These are phyloP conservation scores for Corythornis vintsioides DNA, from an alignment of 2,113 vertebrate species.

Conservation along the genomic window DNA sequence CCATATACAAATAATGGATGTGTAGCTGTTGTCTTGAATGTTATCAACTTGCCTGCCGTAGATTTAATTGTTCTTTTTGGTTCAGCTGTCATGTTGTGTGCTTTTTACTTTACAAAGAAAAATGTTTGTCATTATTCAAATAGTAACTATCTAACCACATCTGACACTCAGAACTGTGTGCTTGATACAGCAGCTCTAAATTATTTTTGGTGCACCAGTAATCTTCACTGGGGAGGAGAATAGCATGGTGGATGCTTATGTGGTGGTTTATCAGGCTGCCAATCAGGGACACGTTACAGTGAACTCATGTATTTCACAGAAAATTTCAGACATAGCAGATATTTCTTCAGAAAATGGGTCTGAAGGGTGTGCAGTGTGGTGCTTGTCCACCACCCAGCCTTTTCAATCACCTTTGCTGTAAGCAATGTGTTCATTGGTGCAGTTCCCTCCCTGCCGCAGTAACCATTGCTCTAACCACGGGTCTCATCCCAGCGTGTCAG, in stretches of 20 bases:
- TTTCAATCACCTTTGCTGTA: neutral
- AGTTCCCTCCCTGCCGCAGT: neutral
- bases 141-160: slow-evolving; percentile 40
- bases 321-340: neutral
- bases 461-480: neutral
- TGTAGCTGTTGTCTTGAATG: neutral
- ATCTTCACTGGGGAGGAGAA: neutral
- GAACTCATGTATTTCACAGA: slow-evolving; percentile 26
- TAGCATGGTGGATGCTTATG: neutral
- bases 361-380: neutral
- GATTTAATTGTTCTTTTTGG: neutral
- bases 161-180: neutral
- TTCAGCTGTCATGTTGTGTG: neutral
- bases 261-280: slow-evolving; percentile 12
- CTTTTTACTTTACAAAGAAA: neutral
- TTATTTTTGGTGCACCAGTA: slow-evolving; percentile 16
- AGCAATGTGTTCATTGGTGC: neutral
- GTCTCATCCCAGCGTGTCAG: neutral
- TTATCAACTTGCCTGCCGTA: neutral
- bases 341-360: neutral
- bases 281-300: neutral
- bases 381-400: neutral
- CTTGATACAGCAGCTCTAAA: slow-evolving; percentile 1
- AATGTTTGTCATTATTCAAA: slow-evolving; percentile 2
- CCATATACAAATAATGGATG: neutral